Base-by-base conservation (phyloP, 2,797 vertebrate genomes). In the Pangasius mekongensis region DNA sequence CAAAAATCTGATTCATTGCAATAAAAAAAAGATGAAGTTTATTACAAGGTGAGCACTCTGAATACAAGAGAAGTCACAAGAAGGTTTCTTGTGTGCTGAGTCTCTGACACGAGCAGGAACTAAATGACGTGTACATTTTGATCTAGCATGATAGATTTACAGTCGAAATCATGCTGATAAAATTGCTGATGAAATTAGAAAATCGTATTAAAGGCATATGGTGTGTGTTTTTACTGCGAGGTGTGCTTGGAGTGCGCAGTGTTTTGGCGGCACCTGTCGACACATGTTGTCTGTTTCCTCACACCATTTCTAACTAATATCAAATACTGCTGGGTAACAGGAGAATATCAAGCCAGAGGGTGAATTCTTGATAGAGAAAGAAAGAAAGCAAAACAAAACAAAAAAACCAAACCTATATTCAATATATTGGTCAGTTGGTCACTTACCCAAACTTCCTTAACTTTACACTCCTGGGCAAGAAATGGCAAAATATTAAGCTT, bases 231-330 rank as follows among this genome's bases (percentile, higher is more conserved):
- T 69, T 47, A 47, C 24, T 16, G 14, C 1, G 36, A 27, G 22
- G 30, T 81, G 62, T 20, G 1, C 0, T 33, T 49, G 71, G 67
- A 33, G 30, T 69, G 30, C 1, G 39, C 52, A 64, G 86, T 69
- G 85, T 89, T 89, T 87, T 89, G 89, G 89, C 89, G 89, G 67
- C 86, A 83, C 89, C 89, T 89, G 86, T 89, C 86, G 89, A 78
- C 85, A 60, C 22, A 69, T 67, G n/a, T 18, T n/a, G 73, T 9
- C 27, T 49, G 43, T 83, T 62, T 49, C 20, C 62, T 83, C 43
- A 22, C 30, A 58, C 0, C 60, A 13, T 66, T 49, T 10, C 27
- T 13, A 14, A 52, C n/a, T 33, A 56, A 80, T 56, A 27, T 1
- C 20, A 11, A 22, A 43, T 56, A 27, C 20, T 24, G 27, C 11